Conservation (phyloP, 2,797 vertebrate species). For the Mionectes olivaceus region DNA sequence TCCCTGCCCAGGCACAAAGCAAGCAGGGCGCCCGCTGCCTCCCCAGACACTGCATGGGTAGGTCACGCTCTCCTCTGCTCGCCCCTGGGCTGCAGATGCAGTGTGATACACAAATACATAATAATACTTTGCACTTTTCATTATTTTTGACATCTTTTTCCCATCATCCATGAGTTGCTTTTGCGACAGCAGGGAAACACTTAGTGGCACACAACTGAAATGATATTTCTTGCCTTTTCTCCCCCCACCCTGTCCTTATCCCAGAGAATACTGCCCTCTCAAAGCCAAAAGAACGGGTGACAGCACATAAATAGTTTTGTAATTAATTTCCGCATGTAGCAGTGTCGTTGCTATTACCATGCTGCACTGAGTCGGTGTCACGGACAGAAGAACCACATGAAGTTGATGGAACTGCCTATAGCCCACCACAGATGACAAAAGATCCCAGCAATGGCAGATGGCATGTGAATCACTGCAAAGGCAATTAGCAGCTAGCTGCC, state of each 20-base stretch:
- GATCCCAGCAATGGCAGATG: conserved; percentile 70
- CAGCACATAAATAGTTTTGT: background rate
- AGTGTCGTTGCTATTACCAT: background rate
- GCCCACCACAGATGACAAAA: conserved; percentile 45
- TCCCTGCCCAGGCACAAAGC: background rate
- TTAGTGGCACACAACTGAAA: background rate
- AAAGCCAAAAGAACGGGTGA: background rate
- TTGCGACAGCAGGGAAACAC: background rate
- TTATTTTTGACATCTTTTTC: background rate
- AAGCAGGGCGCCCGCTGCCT: background rate
- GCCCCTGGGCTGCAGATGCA: background rate
- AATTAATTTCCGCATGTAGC: background rate
- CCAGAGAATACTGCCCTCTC: background rate
- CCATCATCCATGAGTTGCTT: background rate
- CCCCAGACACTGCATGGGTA: background rate
- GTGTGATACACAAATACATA: background rate
- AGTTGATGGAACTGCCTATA: conserved; percentile 18
- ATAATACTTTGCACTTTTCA: background rate
- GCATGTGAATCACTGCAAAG: conserved; percentile 65
- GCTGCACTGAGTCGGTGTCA: background rate
- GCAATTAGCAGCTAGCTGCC: conserved; percentile 72
- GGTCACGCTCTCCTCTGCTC: background rate
- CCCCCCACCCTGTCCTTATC: background rate
- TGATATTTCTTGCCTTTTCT: background rate
- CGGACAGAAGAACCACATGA: conserved; percentile 39